Base-by-base conservation (phyloP, 2,797 vertebrate genomes). In the Euphonia xanthogaster region DNA sequence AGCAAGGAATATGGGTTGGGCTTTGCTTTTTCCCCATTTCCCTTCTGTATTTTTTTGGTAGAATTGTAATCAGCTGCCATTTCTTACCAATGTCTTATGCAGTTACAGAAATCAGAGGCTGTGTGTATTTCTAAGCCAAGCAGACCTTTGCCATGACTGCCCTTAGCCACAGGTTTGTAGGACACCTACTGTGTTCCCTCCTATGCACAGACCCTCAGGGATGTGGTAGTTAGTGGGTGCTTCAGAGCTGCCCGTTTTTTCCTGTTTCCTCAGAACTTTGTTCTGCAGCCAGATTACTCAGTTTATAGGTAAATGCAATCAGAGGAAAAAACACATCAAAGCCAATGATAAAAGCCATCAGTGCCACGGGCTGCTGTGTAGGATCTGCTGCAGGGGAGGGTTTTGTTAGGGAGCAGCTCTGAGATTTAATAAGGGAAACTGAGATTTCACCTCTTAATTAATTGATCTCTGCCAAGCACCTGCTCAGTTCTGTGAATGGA, bases 361-460 rank as follows among this genome's bases (percentile, higher is more conserved):
- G 27, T 83, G 76, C 66, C 35, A 40, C 4, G 7, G 72, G 61
- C 75, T 73, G 48, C 15, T 1, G 1, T 80, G 50, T 17, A 21
- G 73, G 77, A 50, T 67, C 75, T 94, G 88, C 83, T 93, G 77
- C 62, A 75, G 62, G 77, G 76, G 31, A 75, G 62, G 55, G 44
- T 18, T 86, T 81, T 71, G 50, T 68, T 73, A 70, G 81, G 67
- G 37, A 95, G 83, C 58, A 70, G 45, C 83, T 93, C 71, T 42
- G 66, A 86, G 73, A 53, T 78, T 86, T 86, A 74, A n/a, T 39
- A 35, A 48, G 47, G 28, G 51, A 73, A 91, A 53, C 35, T 40
- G 90, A 94, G 92, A 86, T 88, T 88, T 93, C 66, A 48, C 62
- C 47, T 95, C 66, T 66, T 94, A 58, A 30, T 94, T 81, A 79